These are phyloP conservation scores for Orchesella flavescens DNA, from an alignment of 2,888 invertebrate species.

Conservation along the genomic window DNA sequence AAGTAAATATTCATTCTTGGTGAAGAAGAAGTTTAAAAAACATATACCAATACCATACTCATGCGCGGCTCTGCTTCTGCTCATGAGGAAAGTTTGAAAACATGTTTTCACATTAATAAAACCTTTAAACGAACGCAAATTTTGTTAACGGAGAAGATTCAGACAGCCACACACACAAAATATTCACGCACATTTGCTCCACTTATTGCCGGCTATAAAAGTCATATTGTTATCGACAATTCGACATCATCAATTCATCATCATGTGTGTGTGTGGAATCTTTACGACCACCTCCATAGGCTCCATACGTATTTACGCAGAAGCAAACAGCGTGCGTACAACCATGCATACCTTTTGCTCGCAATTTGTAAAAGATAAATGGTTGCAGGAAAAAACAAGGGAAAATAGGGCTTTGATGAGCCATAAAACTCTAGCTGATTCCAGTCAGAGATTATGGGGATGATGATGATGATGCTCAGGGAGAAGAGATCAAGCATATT, in stretches of 20 bases:
- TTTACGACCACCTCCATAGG: not conserved
- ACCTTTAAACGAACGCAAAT: too few species aligned
- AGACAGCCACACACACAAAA: too few species aligned
- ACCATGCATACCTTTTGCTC: not conserved
- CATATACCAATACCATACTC: too few species aligned
- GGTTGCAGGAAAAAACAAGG: slow-evolving; percentile 31
- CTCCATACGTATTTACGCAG: not conserved
- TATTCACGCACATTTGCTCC: slow-evolving; percentile 27
- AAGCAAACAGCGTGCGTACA: not conserved
- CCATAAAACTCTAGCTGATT: slow-evolving; percentile 62
- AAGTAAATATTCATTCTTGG: too few species aligned
- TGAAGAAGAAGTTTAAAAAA: too few species aligned
- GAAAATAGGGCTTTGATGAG: slow-evolving; percentile 42
- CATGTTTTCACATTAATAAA: too few species aligned
- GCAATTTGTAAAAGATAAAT: slow-evolving; percentile 2
- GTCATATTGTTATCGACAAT: slow-evolving; percentile 24
- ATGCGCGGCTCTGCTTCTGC: too few species aligned
- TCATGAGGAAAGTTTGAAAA: too few species aligned
- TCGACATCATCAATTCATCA: not conserved
- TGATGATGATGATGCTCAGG: too few species aligned
- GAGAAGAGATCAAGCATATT: slow-evolving; percentile 14
- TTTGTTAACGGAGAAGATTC: too few species aligned
- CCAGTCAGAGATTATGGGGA: slow-evolving; percentile 48
- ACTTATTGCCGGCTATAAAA: slow-evolving; percentile 32
- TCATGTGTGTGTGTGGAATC: not conserved